Evolutionary conservation across 2,113 vertebrate genomes (phyloP), one percentile per base, ranked within the genome.

Genomic region (Gymnarchus niloticus): DNA sequence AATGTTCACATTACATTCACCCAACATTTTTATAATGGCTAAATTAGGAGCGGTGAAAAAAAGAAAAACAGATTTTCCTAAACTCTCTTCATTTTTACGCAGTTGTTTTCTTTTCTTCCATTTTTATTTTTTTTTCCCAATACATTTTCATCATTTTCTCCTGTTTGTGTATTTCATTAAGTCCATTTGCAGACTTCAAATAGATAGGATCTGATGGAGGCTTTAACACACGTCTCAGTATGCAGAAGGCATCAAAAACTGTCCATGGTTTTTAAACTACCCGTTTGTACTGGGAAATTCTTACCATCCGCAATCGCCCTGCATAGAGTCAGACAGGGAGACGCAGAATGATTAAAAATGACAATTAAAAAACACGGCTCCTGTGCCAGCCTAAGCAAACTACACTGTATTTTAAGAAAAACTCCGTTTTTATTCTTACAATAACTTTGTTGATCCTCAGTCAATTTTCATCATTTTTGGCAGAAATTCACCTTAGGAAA

Each of bases 1-100:
- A 93, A 94, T 95, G 94, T 92, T 91, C 89, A 90, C 90, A 91
- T 93, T 94, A 91, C 93, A 94, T 94, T 95, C 94, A 94, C 90
- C 93, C 93, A 93, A 94, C 92, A 94, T 94, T 95, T 94, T 93
- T 94, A 94, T 95, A 95, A 95, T 95, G 93, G 93, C 93, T 92
- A 90, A 93, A 94, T 94, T 93, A 94, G 93, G 92, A 90, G 73
- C 61, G 56, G 48, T 56, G 90, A 93, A 91, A 88, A 88, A 93
- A 93, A 61, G 90, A 93, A 91, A 88, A 88, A 93, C 93, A 92
- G 89, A 92, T 93, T 83, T 84, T 25, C n/a, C 51, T 17, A 28
- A 56, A 56, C 51, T 80, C 33, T 3, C 37, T n/a, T 85, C 33
- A 56, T 83, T 80, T 85, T 85, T 9, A 41, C 28, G 12, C 65